Base-by-base conservation (phyloP, 2,797 vertebrate species). In the Sandelia bainsii region DNA sequence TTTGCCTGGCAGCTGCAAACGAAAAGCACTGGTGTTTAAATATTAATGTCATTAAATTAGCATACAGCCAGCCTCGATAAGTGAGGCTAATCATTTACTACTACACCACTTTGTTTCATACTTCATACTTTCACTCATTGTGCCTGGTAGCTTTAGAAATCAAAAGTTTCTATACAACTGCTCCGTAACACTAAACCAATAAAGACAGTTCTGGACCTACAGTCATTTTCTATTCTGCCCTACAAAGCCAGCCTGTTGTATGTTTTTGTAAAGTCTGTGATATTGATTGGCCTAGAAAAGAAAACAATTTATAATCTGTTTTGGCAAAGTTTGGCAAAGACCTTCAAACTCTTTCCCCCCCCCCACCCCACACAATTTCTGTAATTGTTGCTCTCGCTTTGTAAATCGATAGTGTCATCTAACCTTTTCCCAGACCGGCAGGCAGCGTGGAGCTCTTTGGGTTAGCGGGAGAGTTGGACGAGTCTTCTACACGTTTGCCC, bases 351-450 rank as follows among this genome's bases (percentile, higher is more conserved):
- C 29, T 7, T n/a, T n/a, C 27, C 27, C 5, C 5, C n/a, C n/a
- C 27, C 27, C 5, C 5, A 9, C 8, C 3, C 42, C 16, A n/a
- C 44, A 45, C 17, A 6, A 4, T 44, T 40, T 51, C 19, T 25
- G n/a, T 32, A 57, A 16, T 20, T 29, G 0, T 4, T 17, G 4
- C 39, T 57, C 11, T 39, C 11, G 7, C 37, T 19, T 12, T 12
- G 3, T 5, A 13, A n/a, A 17, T 19, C 69, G 7, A 4, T 14
- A 0, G 5, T 13, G 7, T 29, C 5, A 0, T n/a, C 90, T 94
- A 87, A 95, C 95, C 94, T 95, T 94, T 95, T 7, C 93, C 94
- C 69, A 95, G 72, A 65, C 90, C 90, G 32, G 85, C 84, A 0
- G 95, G 95, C 53, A 95, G 86, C 1, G 94, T 95, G 70, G 87